Conservation (phyloP, 2,113 vertebrate species). For the Oxyura jamaicensis region DNA sequence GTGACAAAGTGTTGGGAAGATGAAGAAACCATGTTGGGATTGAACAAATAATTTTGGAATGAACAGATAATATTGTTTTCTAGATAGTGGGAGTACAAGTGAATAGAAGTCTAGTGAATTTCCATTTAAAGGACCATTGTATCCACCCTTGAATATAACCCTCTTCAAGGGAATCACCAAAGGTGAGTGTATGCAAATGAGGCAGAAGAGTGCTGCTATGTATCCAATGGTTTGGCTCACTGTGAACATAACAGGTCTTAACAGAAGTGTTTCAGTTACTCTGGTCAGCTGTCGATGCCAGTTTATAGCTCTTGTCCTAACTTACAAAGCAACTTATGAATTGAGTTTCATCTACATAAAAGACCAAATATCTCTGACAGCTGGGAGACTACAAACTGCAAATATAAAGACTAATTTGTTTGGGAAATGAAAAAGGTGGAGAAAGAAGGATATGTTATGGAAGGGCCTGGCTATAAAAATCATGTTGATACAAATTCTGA, state of each 20-base stretch:
- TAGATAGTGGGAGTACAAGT: neutral
- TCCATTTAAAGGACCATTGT: neutral
- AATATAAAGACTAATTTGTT: neutral
- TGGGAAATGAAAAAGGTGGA: neutral
- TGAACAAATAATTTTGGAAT: neutral
- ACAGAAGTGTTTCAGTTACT: neutral
- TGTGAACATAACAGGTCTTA: neutral
- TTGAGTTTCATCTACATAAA: neutral
- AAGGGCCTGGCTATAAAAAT: neutral
- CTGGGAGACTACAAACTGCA: neutral
- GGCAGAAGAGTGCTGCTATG: neutral
- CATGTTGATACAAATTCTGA: neutral
- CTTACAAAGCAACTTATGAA: neutral
- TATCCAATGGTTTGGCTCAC: neutral
- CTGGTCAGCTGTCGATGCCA: neutral
- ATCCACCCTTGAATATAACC: neutral
- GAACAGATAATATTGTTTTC: neutral
- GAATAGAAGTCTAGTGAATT: neutral
- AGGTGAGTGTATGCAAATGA: neutral
- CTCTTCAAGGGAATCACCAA: neutral
- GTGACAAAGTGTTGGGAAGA: neutral
- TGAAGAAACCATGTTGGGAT: neutral
- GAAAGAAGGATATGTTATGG: neutral
- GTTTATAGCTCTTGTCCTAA: neutral
- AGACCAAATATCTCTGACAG: neutral